Conservation (phyloP, 2,797 vertebrate genomes). For the Pipistrellus pygmaeus region DNA sequence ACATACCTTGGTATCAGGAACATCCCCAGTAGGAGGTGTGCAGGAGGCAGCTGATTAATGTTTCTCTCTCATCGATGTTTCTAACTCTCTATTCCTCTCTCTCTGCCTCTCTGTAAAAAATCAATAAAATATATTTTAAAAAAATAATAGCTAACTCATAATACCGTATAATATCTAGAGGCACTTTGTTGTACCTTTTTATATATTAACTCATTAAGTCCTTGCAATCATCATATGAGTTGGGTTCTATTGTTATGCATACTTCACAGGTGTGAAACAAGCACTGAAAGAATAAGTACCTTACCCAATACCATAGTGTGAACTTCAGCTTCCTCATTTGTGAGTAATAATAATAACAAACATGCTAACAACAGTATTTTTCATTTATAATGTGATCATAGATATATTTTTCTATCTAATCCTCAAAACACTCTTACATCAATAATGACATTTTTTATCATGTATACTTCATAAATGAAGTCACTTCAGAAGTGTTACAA, state of each 20-base stretch:
- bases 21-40: no score
- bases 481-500: neutral
- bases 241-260: neutral
- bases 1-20: no score
- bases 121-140: no score
- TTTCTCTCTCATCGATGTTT: no score
- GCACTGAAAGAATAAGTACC: neutral
- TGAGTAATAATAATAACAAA: neutral
- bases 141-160: neutral
- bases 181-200: neutral
- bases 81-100: no score
- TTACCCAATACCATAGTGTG: neutral
- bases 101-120: no score
- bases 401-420: neutral
- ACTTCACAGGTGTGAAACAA: neutral
- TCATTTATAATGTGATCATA: neutral
- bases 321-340: neutral
- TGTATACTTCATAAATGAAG: constrained; percentile 29
- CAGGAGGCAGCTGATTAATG: no score
- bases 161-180: neutral
- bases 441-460: neutral
- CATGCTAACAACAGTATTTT: neutral
- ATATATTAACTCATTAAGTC: neutral
- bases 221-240: neutral
- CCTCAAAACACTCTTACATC: neutral